Conservation (phyloP, 2,888 invertebrate genomes). For the Yponomeuta sedellus region DNA sequence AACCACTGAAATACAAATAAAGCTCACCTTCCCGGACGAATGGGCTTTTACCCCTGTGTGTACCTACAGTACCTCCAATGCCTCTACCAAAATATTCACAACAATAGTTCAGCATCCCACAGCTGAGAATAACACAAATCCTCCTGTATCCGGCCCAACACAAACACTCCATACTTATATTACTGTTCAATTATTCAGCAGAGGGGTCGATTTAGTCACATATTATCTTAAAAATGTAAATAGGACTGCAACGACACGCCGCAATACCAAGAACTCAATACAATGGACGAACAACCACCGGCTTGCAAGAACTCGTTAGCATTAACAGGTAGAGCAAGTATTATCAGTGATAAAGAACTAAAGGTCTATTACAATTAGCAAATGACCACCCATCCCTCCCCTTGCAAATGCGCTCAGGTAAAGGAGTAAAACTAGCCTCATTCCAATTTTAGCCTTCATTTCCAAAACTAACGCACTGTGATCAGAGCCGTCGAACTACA, state of each 20-base stretch:
- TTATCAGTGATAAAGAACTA: background rate
- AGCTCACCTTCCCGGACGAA: background rate
- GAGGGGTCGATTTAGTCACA: background rate
- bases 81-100: background rate
- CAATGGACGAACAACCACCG: background rate
- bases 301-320: background rate
- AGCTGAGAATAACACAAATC: slow-evolving; percentile 3
- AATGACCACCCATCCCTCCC: background rate
- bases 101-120: background rate
- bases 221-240: background rate
- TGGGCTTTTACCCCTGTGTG: background rate
- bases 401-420: background rate
- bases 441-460: no score
- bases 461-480: no score
- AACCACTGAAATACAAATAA: background rate
- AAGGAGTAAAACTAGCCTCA: background rate
- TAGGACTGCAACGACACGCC: background rate
- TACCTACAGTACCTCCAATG: background rate
- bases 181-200: slow-evolving; percentile 6
- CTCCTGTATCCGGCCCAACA: background rate
- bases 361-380: background rate
- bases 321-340: no score
- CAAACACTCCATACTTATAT: background rate
- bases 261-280: background rate
- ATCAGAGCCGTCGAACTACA: background rate